Percentiles rank a stretch among this genome's conserved stretches.
phyloP scores from a whole-genome alignment of 2,113 vertebrate species.

The Tachuris rubrigastra region DNA sequence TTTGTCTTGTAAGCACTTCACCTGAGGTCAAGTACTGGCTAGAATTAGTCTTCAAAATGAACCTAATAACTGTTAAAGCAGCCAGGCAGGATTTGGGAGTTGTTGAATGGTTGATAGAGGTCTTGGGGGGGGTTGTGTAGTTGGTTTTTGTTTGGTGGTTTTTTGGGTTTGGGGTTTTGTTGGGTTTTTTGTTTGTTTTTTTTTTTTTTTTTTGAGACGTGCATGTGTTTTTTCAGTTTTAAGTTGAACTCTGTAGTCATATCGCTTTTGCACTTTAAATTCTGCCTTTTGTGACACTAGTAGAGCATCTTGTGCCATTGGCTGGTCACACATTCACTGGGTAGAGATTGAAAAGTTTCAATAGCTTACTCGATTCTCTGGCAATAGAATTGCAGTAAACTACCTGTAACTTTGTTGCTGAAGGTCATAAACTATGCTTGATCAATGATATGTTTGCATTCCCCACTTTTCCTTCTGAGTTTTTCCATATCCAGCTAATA shows the following conservation, averaged over 20 bases:
- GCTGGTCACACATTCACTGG: not conserved
- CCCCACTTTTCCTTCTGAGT: not conserved
- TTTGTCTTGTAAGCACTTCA: not conserved
- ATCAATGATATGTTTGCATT: not conserved
- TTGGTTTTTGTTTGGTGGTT: not conserved
- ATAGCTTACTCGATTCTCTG: not conserved
- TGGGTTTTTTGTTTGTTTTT: not conserved
- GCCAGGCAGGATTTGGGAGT: not conserved
- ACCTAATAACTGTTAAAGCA: not conserved
- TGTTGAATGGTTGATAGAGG: not conserved
- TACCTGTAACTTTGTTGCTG: not conserved
- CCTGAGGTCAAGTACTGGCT: not conserved
- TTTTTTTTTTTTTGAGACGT: not conserved
- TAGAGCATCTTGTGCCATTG: not conserved
- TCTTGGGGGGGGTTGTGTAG: no score
- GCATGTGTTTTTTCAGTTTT: not conserved
- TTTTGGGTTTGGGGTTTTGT: not conserved
- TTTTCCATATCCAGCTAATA: not conserved
- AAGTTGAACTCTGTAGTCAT: not conserved
- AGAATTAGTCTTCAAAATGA: not conserved
- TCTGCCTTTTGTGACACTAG: not conserved
- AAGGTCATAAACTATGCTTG: not conserved
- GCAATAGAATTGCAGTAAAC: not conserved
- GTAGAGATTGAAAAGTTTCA: not conserved
- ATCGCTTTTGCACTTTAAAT: not conserved